Percentiles rank a stretch among this genome's conserved stretches.
These are phyloP conservation scores for Tetramorium simillimum DNA, from an alignment of 1,140 invertebrate species.

Conservation along the genomic window DNA sequence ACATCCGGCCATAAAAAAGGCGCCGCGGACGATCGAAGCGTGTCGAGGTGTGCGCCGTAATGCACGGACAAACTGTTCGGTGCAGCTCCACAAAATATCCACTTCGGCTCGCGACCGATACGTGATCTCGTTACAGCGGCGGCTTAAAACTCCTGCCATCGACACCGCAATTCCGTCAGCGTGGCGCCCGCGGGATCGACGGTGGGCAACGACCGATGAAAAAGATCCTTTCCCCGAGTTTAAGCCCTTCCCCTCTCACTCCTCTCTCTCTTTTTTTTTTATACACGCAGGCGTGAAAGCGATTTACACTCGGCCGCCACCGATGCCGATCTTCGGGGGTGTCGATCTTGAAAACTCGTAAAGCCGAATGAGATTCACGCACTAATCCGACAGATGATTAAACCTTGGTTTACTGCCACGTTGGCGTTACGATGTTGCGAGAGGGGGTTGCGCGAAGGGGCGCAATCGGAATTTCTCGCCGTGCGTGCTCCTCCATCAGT, in stretches of 20 bases:
- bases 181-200: slow-evolving; percentile 14
- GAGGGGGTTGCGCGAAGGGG: slow-evolving; percentile 19
- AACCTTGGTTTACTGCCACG: slow-evolving; percentile 76
- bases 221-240: slow-evolving; percentile 41
- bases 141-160: slow-evolving; percentile 24
- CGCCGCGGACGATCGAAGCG: slow-evolving; percentile 35
- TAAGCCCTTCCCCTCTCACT: slow-evolving; percentile 1
- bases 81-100: slow-evolving; percentile 37
- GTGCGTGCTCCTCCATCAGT: slow-evolving; percentile 42
- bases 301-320: slow-evolving; percentile 47
- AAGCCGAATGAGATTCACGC: slow-evolving; percentile 84
- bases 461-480: slow-evolving; percentile 47
- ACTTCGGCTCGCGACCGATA: slow-evolving; percentile 45
- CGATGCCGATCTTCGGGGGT: slow-evolving; percentile 44
- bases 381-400: slow-evolving; percentile 81
- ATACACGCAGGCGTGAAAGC: slow-evolving; percentile 40
- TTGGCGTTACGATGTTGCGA: slow-evolving; percentile 67
- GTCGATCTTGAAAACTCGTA: slow-evolving; percentile 84
- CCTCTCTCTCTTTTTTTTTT: slow-evolving; percentile 31
- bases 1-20: slow-evolving; percentile 61
- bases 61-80: slow-evolving; percentile 33
- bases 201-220: slow-evolving; percentile 61
- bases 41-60: slow-evolving; percentile 41
- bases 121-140: slow-evolving; percentile 65
- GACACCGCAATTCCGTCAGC: slow-evolving; percentile 61